Conservation (phyloP, 2,888 invertebrate genomes). For the Leptinotarsa rubiginosa region DNA sequence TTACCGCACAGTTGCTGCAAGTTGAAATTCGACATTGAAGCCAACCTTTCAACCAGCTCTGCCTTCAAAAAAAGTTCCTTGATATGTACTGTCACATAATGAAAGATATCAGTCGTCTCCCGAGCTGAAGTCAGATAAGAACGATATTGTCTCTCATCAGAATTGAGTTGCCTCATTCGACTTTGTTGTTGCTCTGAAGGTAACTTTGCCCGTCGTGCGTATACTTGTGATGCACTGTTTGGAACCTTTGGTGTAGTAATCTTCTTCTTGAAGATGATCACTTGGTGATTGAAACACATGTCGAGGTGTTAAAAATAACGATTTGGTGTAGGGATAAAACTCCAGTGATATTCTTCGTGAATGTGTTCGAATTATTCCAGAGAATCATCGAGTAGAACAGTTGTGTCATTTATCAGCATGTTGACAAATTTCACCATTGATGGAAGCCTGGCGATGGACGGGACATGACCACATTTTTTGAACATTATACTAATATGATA, state of each 20-base stretch:
- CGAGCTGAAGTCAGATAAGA: conserved; percentile 92
- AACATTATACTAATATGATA: conserved; percentile 98
- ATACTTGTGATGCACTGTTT: no score
- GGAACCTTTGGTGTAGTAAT: no score
- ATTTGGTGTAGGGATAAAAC: no score
- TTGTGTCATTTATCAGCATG: conserved; percentile 98
- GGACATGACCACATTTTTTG: conserved; percentile 95
- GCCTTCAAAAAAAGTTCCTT: conserved; percentile 94
- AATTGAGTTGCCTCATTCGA: conserved; percentile 80
- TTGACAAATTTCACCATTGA: conserved; percentile 96
- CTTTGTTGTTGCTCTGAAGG: conserved; percentile 78
- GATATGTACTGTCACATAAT: conserved; percentile 94
- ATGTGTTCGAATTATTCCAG: conserved; percentile 89
- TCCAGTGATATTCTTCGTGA: conserved; percentile 70
- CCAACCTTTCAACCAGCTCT: conserved; percentile 89
- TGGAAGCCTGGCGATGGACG: conserved; percentile 86
- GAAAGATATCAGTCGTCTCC: conserved; percentile 98
- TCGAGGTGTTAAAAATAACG: no score
- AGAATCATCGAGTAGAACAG: conserved; percentile 96
- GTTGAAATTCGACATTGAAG: conserved; percentile 99
- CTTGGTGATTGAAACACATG: no score
- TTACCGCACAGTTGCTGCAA: conserved; percentile 95
- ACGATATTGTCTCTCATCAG: conserved; percentile 88
- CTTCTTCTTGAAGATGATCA: no score
- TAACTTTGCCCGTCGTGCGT: conserved; percentile 69